phyloP scores from a whole-genome alignment of 2,888 invertebrate genomes.

The Caenorhabditis doughertyi region DNA sequence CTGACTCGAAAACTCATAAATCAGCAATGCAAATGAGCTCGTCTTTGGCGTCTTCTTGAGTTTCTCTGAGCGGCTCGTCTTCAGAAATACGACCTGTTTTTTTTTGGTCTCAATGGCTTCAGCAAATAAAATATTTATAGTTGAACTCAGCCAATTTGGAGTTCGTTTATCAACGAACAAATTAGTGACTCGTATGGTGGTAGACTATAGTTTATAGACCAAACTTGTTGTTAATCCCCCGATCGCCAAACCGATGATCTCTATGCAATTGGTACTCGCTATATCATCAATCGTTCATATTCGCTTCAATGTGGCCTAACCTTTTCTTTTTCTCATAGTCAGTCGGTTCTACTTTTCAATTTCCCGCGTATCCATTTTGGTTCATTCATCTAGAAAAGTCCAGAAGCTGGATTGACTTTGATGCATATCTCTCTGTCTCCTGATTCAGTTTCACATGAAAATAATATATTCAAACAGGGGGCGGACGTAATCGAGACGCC shows the following conservation, averaged over 20 bases:
- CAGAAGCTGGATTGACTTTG: too few relatives aligned
- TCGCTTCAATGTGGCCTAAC: too few relatives aligned
- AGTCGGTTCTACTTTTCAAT: too few relatives aligned
- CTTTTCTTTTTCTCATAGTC: too few relatives aligned
- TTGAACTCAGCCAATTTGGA: too few relatives aligned
- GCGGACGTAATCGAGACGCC: conserved; percentile 14
- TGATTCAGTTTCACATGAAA: background rate
- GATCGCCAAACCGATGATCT: background rate
- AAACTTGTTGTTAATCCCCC: background rate
- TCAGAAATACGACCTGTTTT: background rate
- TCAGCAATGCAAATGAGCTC: conserved; percentile 27
- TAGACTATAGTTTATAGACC: background rate
- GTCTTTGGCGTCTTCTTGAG: conserved; percentile 4
- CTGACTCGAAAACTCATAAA: background rate
- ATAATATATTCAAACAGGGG: background rate
- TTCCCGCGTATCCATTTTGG: too few relatives aligned
- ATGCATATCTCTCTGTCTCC: background rate
- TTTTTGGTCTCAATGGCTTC: background rate
- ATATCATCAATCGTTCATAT: background rate
- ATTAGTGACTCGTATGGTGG: background rate
- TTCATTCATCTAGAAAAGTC: too few relatives aligned
- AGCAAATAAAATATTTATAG: too few relatives aligned
- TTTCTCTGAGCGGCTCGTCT: background rate
- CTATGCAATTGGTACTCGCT: too few relatives aligned
- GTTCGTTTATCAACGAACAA: background rate